Base-by-base conservation (phyloP, 2,797 vertebrate genomes). In the Denticeps clupeoides region DNA sequence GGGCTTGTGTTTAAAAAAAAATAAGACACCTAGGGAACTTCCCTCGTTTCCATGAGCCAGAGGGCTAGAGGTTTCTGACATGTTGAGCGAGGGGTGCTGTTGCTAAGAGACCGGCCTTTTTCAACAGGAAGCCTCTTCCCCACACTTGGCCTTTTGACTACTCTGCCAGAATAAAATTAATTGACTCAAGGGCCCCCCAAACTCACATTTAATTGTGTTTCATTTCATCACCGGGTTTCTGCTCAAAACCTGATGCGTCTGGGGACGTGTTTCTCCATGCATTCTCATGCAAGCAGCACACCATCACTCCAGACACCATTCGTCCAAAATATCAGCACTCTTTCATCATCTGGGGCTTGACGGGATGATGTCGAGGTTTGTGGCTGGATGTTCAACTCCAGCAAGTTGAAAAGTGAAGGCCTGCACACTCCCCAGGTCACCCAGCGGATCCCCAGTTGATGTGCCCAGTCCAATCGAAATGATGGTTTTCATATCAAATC, bases 21-120 rank as follows among this genome's bases (percentile, higher is more conserved):
- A n/a, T n/a, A n/a, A n/a, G 81, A 85, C 84, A 87, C 88, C 83
- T 82, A 71, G 80, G 82, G 83, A 89, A 79, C 84, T 80, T 84
- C 82, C 78, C 74, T 47, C 18, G 15, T 69, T 64, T 64, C 59
- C 58, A 50, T 60, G 58, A 80, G 77, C 73, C 78, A 67, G 73
- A 71, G 76, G 82, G 73, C 73, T 57, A 66, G 76, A 81, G 78
- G 71, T 73, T 82, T 70, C 75, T 73, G 77, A 77, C 73, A 70
- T 69, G 68, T 70, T 55, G 55, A 69, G 71, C 81, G 67, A 74
- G 67, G 63, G 75, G 62, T 67, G 40, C 62, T 69, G 79, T 86
- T 87, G 86, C 86, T 81, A 78, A 76, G 83, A 86, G 78, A 87
- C 84, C 66, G 49, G 53, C 59, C 72, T 69, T 67, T 67, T 9